Percentiles rank a stretch among this genome's conserved stretches.
phyloP scores from a whole-genome alignment of 2,113 vertebrate species.

The Mugil cephalus region DNA sequence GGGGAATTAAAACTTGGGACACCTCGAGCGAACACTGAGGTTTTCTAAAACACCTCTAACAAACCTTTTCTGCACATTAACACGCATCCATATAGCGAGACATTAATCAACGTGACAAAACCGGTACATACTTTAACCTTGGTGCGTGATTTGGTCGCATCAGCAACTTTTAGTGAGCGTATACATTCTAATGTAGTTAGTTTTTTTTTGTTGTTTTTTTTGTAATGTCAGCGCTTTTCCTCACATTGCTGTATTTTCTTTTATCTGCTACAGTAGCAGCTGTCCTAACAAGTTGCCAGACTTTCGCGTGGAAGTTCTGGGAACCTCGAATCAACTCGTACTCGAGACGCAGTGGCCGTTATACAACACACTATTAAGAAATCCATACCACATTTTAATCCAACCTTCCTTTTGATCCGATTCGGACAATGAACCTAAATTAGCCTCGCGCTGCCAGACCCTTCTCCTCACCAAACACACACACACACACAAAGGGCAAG shows the following conservation, averaged over 20 bases:
- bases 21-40: no score
- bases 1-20: no score
- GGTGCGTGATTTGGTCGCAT: neutral
- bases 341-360: constrained; percentile 22
- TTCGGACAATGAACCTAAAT: constrained; percentile 11
- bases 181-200: no score
- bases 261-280: neutral
- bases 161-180: neutral
- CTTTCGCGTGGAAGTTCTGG: neutral
- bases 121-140: neutral
- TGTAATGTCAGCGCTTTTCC: no score
- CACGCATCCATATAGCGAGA: neutral
- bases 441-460: constrained; percentile 20
- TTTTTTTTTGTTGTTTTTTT: no score
- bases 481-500: constrained; percentile 42
- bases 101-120: neutral
- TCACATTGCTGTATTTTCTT: neutral
- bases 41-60: no score
- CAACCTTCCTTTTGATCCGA: constrained; percentile 18
- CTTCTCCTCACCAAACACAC: constrained; percentile 41
- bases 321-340: neutral
- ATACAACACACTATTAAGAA: constrained; percentile 13
- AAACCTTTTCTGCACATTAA: neutral
- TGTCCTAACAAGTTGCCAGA: constrained; percentile 13
- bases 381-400: neutral